Base-by-base conservation (phyloP, 2,113 vertebrate genomes). In the Cnemophilus loriae region DNA sequence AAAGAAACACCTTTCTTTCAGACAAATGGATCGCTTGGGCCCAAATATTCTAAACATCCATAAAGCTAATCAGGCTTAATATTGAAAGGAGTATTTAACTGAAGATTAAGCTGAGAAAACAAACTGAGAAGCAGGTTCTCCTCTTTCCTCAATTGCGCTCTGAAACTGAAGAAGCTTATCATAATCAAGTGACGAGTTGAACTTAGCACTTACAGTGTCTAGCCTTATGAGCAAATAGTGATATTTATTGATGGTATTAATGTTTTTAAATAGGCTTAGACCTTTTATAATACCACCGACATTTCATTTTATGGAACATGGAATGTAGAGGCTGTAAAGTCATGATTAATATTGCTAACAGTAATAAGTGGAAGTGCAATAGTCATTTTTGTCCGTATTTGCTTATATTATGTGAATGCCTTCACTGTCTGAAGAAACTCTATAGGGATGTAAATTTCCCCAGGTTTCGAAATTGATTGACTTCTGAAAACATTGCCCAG, bases 21-120 rank as follows among this genome's bases (percentile, higher is more conserved):
- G 13, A 61, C 27, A 86, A 93, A 53, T 88, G 35, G 68, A 87
- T 55, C 65, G 28, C 77, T 80, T 89, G 39, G 37, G 35, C 57
- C 57, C 21, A 79, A 78, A 83, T 75, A 59, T 77, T 93, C 83
- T 93, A 97, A 93, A 94, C 75, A 94, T 97, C 96, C 96, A 93
- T 96, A 96, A 96, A 96, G 57, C 42, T 96, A 94, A 96, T 95
- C 86, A 97, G 88, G 76, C 80, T 96, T 95, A 95, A 95, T 92
- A 88, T 69, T 92, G 91, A 94, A 97, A 90, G 91, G 65, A 93
- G 70, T 95, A 95, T 96, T 97, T 96, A 97, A 97, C 95, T 86
- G 95, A 98, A 98, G 85, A 96, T 97, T 92, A 97, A 88, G 61
- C 94, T 89, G 91, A 91, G 85, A 97, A 97, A 97, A 96, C 96